These are phyloP conservation scores for Bovichtus diacanthus DNA, from an alignment of 2,797 vertebrate genomes.

Conservation along the genomic window DNA sequence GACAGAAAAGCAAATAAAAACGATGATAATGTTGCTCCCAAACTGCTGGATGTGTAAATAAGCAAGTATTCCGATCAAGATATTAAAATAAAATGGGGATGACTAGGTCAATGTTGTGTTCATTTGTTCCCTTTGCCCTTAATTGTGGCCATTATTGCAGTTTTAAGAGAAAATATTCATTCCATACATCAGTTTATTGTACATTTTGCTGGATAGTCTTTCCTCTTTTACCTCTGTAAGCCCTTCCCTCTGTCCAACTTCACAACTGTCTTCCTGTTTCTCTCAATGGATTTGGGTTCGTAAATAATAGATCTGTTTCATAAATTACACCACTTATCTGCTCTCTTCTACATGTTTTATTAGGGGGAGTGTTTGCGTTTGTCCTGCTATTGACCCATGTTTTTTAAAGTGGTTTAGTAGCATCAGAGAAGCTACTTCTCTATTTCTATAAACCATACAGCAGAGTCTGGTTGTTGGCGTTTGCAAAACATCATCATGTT, in stretches of 20 bases:
- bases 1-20: neutral
- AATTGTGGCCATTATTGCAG: neutral
- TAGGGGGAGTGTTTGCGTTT: neutral
- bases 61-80: neutral
- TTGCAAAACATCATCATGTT: neutral
- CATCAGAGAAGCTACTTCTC: neutral
- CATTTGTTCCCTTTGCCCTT: too few species aligned
- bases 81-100: neutral
- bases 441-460: neutral
- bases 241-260: neutral
- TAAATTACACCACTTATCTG: constrained; percentile 21
- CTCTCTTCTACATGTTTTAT: constrained; percentile 1
- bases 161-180: neutral
- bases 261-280: constrained; percentile 2
- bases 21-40: neutral
- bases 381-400: constrained; percentile 2
- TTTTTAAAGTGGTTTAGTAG: neutral
- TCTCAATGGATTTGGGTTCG: neutral
- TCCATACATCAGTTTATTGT: neutral
- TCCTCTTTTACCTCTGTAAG: neutral
- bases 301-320: constrained; percentile 35
- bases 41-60: neutral
- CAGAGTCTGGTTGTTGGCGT: neutral
- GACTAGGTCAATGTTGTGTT: neutral
- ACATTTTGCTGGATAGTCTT: neutral